Percentiles rank a stretch among this genome's conserved stretches.
Evolutionary conservation across 2,888 invertebrate genomes (phyloP).

Genomic region (Cheilosia vulpina): DNA sequence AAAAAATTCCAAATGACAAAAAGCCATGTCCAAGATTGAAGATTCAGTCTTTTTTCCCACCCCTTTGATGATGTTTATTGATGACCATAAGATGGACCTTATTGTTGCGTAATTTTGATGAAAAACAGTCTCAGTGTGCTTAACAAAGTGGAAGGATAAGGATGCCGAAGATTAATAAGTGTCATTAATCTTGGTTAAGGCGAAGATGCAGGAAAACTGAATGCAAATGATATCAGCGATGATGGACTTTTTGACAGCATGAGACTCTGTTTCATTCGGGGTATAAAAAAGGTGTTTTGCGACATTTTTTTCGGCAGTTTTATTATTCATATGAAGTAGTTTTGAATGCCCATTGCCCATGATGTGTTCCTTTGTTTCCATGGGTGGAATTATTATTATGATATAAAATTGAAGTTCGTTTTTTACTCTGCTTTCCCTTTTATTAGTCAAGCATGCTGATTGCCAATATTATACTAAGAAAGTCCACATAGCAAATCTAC

Average conservation of each 20-base stretch:
- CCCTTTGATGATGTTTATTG: slow-evolving; percentile 71
- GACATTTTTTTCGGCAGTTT: neutral
- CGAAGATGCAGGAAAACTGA: neutral
- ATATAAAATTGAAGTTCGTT: too few relatives aligned
- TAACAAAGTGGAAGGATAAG: slow-evolving; percentile 65
- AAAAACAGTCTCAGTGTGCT: slow-evolving; percentile 28
- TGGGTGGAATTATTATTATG: too few relatives aligned
- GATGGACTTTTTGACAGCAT: slow-evolving; percentile 7
- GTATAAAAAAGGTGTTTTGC: slow-evolving; percentile 4
- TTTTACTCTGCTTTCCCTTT: too few relatives aligned
- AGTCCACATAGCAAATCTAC: too few relatives aligned
- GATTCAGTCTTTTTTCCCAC: slow-evolving; percentile 2
- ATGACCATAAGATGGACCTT: slow-evolving; percentile 67
- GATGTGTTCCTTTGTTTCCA: too few relatives aligned
- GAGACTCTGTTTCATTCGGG: neutral
- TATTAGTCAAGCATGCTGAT: too few relatives aligned
- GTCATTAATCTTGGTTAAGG: slow-evolving; percentile 68
- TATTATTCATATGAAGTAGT: neutral
- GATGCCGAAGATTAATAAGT: slow-evolving; percentile 49
- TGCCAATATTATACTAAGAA: too few relatives aligned
- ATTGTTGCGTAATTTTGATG: slow-evolving; percentile 64
- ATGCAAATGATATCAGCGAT: slow-evolving; percentile 36
- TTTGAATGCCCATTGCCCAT: neutral
- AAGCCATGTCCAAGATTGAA: too few relatives aligned
- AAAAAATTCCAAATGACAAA: slow-evolving; percentile 19